Conservation (phyloP, 2,113 vertebrate species). For the Ameiurus melas region DNA sequence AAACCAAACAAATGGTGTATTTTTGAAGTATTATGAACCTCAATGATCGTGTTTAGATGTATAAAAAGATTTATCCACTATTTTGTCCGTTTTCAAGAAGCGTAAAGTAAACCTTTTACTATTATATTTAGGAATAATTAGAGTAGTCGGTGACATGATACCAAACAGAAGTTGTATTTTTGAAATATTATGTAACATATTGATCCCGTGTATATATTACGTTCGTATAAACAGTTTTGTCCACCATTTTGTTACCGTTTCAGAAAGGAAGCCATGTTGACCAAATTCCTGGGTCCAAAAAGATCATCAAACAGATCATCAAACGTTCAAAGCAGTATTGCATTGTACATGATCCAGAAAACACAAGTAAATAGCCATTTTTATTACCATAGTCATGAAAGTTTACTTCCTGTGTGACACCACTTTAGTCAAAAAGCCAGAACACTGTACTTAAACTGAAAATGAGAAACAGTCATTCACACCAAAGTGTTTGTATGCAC, state of each 20-base stretch:
- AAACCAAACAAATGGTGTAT: not conserved
- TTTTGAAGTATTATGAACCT: not conserved
- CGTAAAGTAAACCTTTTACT: too few relatives aligned
- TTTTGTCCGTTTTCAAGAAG: not conserved
- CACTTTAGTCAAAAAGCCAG: constrained; percentile 11
- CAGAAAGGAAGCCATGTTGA: not conserved
- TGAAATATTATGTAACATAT: not conserved
- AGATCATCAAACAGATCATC: not conserved
- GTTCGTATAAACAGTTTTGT: not conserved
- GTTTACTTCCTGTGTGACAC: constrained; percentile 29
- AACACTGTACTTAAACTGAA: constrained; percentile 16
- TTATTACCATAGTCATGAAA: constrained; percentile 33
- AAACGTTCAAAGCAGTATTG: not conserved
- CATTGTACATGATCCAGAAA: not conserved
- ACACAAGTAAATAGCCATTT: constrained; percentile 9
- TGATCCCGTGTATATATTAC: not conserved
- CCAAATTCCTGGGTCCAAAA: too few relatives aligned
- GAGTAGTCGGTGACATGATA: too few relatives aligned
- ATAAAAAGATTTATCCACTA: not conserved
- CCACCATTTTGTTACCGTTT: not conserved
- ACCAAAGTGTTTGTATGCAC: constrained; percentile 26
- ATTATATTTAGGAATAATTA: too few relatives aligned
- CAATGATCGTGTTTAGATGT: not conserved
- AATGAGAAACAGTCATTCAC: constrained; percentile 27
- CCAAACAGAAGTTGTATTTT: not conserved